These are phyloP conservation scores for Cladorhizidae sp. DNA, from an alignment of 37 sponge, comb jelly and placozoan species.

Conservation along the genomic window DNA sequence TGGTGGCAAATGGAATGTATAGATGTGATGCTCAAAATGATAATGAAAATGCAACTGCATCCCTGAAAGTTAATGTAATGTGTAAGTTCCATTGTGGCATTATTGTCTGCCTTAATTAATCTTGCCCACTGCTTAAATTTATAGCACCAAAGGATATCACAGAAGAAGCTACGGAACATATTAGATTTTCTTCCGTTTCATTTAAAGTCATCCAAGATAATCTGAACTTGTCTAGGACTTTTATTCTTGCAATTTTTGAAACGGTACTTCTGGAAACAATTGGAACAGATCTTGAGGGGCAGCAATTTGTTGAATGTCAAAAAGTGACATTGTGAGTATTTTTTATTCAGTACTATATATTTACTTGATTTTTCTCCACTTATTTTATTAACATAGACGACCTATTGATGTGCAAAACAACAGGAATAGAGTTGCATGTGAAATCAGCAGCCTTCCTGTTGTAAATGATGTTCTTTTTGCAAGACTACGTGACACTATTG, in stretches of 20 bases:
- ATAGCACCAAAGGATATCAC: neutral
- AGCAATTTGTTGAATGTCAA: neutral
- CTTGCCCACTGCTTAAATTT: neutral
- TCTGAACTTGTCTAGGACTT: neutral
- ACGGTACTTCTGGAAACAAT: neutral
- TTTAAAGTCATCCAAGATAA: neutral
- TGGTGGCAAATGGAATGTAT: slow-evolving; percentile 12
- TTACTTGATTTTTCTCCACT: neutral
- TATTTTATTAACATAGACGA: neutral
- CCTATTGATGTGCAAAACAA: neutral
- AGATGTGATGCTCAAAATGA: slow-evolving; percentile 30
- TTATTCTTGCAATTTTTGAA: neutral
- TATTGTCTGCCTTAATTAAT: neutral
- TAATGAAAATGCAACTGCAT: neutral
- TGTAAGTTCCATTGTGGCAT: neutral
- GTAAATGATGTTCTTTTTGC: neutral
- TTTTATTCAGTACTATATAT: neutral
- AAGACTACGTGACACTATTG: neutral
- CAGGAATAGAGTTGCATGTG: neutral
- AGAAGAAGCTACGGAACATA: neutral
- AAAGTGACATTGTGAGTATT: slow-evolving; percentile 9
- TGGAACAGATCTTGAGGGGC: slow-evolving; percentile 1
- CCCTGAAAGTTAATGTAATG: neutral
- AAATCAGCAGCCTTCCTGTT: neutral
- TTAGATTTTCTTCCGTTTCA: neutral